Evolutionary conservation across 37 sponge, comb jelly and placozoan species (phyloP), one percentile per base, ranked within the genome.

Genomic region (Petrosia ficiformis): DNA sequence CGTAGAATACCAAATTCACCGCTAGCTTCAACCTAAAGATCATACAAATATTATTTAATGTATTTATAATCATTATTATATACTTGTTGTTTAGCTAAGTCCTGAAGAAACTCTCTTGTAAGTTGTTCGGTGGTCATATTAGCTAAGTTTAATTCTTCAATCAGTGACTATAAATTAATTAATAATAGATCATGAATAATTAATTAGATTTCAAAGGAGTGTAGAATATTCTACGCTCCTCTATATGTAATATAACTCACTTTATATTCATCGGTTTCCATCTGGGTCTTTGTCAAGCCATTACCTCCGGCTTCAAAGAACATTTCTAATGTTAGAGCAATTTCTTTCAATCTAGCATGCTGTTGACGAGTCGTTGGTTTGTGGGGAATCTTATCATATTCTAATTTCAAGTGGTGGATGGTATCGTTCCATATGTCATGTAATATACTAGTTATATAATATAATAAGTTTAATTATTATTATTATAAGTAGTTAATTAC

Each of bases 271-370:
- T 77, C 72, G 4, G 66, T 61, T 22, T 80, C 58, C 72, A 90
- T 44, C 0, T 44, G 44, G 0, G 6, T 57, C 6, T 34, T 42
- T 22, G 40, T 24, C 65, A 90, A 58, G n/a, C 90, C 90, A 28
- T 77, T 42, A 16, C 90, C 90, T 22, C 30, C 85, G 28, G 54
- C 63, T 42, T 84, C 26, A 73, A 81, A 90, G 77, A 80, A 84
- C 39, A 73, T 74, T 3, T 42, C 57, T 24, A 85, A 16, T 3
- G 11, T 67, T 30, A 31, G 28, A 40, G 78, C 52, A 10, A 63
- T 58, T 8, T 4, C 3, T 10, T 48, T 16, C 35, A 85, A 65
- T 34, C 68, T 41, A 26, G 54, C 54, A 42, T 78, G 54, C 34
- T 38, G 24, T 5, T 56, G 73, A 22, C 26, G 29, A 35, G 43